Percentiles rank a stretch among this genome's conserved stretches.
Conservation (phyloP, 2,797 vertebrate genomes). For the Acanthurus lineatus region DNA sequence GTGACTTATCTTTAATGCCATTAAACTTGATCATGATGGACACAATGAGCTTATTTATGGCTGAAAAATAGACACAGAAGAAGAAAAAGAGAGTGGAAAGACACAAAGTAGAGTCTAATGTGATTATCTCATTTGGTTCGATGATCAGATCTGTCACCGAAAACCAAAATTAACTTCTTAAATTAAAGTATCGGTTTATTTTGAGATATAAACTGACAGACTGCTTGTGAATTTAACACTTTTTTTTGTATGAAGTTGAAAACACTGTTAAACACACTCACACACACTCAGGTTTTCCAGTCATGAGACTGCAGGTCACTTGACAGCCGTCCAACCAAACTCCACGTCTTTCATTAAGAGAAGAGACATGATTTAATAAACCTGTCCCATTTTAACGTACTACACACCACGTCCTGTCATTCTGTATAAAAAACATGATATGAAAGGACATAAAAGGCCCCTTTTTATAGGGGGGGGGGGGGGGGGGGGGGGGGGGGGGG, state of each 20-base stretch:
- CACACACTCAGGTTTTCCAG: slow-evolving; percentile 13
- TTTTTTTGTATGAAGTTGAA: slow-evolving; percentile 7
- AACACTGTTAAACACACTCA: not conserved
- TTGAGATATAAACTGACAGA: not conserved
- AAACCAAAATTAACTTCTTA: slow-evolving; percentile 7
- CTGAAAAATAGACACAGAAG: not conserved
- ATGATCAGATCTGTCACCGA: not conserved
- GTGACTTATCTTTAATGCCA: slow-evolving; percentile 2
- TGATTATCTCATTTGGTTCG: slow-evolving; percentile 12
- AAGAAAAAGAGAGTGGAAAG: not conserved
- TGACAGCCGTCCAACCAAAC: slow-evolving; percentile 65
- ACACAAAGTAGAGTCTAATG: not conserved
- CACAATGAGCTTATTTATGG: slow-evolving; percentile 9
- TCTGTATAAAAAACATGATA: not conserved
- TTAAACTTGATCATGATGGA: not conserved
- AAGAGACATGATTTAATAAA: slow-evolving; percentile 63
- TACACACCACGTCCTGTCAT: not conserved
- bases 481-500: too few relatives aligned
- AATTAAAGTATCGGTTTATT: not conserved
- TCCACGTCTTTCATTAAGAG: slow-evolving; percentile 73
- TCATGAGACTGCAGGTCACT: slow-evolving; percentile 78
- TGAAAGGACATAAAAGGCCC: not conserved
- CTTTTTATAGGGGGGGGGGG: too few relatives aligned
- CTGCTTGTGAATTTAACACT: not conserved
- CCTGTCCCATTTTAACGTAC: slow-evolving; percentile 14